Conservation (phyloP, 1,140 invertebrate species). For the Brachionus angularis region DNA sequence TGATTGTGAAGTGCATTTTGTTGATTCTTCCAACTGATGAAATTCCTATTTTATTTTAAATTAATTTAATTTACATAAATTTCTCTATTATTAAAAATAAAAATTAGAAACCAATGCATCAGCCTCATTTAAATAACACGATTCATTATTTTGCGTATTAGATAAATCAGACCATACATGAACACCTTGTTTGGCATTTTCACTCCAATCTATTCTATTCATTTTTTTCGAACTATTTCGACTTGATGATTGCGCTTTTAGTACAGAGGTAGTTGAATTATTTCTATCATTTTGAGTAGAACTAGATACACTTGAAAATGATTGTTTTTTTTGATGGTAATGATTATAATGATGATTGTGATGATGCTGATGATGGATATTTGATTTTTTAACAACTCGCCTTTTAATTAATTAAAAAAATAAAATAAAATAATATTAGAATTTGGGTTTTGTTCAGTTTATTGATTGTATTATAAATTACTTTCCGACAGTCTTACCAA, state of each 20-base stretch:
- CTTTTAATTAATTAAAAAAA: neutral
- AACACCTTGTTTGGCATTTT: conserved; percentile 16
- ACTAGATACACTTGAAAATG: no score
- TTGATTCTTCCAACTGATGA: neutral
- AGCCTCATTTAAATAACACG: conserved; percentile 12
- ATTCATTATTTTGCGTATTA: neutral
- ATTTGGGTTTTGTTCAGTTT: no score
- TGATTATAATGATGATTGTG: no score
- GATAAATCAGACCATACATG: conserved; percentile 25
- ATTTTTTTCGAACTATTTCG: neutral
- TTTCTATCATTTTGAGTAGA: neutral
- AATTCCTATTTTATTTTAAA: conserved; percentile 25
- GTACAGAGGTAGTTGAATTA: neutral
- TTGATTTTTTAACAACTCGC: neutral
- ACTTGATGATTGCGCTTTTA: neutral
- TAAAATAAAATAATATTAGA: neutral
- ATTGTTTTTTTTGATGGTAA: neutral
- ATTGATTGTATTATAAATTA: neutral
- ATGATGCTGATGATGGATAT: no score
- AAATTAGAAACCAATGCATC: neutral
- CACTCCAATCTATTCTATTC: neutral
- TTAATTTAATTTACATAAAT: neutral
- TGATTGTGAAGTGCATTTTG: neutral
- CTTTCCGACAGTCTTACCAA: conserved; percentile 4
- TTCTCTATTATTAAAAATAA: neutral